Base-by-base conservation (phyloP, 2,888 invertebrate species). In the Cataglyphis cursor region DNA sequence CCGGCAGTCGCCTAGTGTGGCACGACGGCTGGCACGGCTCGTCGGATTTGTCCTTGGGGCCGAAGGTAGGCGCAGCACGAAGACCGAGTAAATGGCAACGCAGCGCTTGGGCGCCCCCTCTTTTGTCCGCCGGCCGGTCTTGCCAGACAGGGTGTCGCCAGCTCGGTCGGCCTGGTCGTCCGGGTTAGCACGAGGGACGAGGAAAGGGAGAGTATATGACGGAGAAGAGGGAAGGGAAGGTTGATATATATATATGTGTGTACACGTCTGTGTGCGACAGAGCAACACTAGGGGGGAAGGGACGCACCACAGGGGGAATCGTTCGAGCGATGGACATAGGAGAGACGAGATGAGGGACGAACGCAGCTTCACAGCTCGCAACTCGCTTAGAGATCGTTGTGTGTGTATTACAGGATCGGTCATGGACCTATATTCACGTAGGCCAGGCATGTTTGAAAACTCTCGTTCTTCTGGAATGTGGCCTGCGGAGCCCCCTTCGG, bases 71-170 rank as follows among this genome's bases (percentile, higher is more conserved):
- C 90, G 89, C 91, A 90, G 90, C 86, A 86, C 88, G 89, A 84
- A 81, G 88, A 88, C 80, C 87, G 90, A 90, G 86, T 90, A 93
- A 87, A 90, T 91, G 93, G 93, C 93, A 93, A 93, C 93, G 82
- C 81, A 88, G 92, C 91, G 74, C 73, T 80, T 88, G 83, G 87
- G 91, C 92, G 83, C 91, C 93, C 93, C 93, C 93, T 93, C 93
- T 92, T 94, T 94, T 93, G 93, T 94, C 92, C 97, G 95, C 88
- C 94, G 97, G 94, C 94, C 95, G 96, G 96, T 97, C 97, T 97
- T 96, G 97, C 97, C 97, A 98, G 98, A 98, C 98, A 98, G 97
- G 97, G 97, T 98, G 98, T 98, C 98, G 98, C 98, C 98, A 96
- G 97, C 96, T 97, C 96, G 96, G 97, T 96, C 96, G 96, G 96